Evolutionary conservation across 2,113 vertebrate species (phyloP).

Genomic region (Oplegnathus fasciatus): DNA sequence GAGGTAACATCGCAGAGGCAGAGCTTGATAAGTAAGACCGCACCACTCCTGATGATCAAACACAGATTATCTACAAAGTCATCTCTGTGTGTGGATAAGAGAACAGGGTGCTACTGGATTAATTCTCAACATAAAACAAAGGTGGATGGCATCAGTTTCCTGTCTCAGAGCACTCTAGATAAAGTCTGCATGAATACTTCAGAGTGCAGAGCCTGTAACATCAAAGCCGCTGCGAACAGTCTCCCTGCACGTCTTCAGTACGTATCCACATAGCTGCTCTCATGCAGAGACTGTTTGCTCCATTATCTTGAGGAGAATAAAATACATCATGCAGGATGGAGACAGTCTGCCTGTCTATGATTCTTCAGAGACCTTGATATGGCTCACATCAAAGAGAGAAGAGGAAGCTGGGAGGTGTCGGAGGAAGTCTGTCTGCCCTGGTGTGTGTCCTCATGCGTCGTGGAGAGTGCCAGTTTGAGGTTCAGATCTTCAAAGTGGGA

Average conservation of each 20-base stretch:
- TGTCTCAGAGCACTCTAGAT: constrained; percentile 24
- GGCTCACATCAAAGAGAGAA: constrained; percentile 70
- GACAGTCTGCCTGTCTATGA: constrained; percentile 69
- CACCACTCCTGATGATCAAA: constrained; percentile 22
- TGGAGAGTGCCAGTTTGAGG: neutral
- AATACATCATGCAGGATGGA: constrained; percentile 54
- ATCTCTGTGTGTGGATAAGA: constrained; percentile 21
- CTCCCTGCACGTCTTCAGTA: neutral
- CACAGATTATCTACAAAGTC: constrained; percentile 21
- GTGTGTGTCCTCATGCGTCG: neutral
- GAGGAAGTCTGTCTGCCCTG: constrained; percentile 63
- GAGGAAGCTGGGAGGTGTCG: constrained; percentile 73
- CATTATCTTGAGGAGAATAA: constrained; percentile 24
- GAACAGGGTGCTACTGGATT: constrained; percentile 7
- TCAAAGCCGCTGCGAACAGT: constrained; percentile 39
- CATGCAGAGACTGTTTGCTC: constrained; percentile 9
- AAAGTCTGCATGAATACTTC: neutral
- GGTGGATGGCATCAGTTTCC: constrained; percentile 12
- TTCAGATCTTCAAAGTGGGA: constrained; percentile 13
- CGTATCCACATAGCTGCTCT: neutral
- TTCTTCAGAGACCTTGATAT: constrained; percentile 57
- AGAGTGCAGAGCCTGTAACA: constrained; percentile 20
- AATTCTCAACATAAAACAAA: constrained; percentile 23
- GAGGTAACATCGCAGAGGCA: neutral
- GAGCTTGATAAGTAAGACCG: neutral